Base-by-base conservation (phyloP, 2,797 vertebrate genomes). In the Brachyrhaphis roseni region DNA sequence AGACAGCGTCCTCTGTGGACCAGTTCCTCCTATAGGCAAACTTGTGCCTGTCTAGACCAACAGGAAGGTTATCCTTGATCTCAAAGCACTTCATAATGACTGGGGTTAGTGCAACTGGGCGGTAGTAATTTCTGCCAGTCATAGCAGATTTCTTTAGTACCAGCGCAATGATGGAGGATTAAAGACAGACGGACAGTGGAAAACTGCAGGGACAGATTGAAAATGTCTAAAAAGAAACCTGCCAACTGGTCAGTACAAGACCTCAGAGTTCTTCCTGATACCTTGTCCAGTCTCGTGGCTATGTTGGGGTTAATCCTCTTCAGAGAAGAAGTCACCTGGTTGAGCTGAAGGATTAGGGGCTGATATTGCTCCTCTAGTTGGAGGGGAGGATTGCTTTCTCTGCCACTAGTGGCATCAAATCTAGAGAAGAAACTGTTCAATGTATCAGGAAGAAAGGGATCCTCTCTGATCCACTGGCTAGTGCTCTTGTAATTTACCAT, bases 401-500 rank as follows among this genome's bases (percentile, higher is more conserved):
- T 74, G 31, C 31, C 20, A 20, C 47, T 26, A 18, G 2, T 1
- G 23, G 11, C 57, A 53, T 75, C 39, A 26, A 75, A 59, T 15
- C 74, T 10, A 7, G 39, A n/a, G n/a, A 75, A 75, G 53, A 75
- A 57, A 8, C 31, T 57, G 10, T 55, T 74, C 11, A 74, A n/a
- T 34, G 20, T 74, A 8, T 55, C 73, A 26, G 73, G 23, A 10
- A 57, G 34, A 11, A 36, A 13, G 23, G 23, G 34, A 15, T 39
- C 49, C 20, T 20, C 36, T 8, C 64, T 43, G 34, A 39, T 68
- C 64, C 2, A 39, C 64, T 68, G 64, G 6, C 36, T 68, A 28
- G 36, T 41, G 64, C 36, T 39, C 20, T 20, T 53, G 47, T 53
- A 39, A 18, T 73, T 49, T 20, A 11, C 10, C 12, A 46, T 46